Evolutionary conservation across 2,797 vertebrate genomes (phyloP).

Genomic region (Rhyacichthys aspro): DNA sequence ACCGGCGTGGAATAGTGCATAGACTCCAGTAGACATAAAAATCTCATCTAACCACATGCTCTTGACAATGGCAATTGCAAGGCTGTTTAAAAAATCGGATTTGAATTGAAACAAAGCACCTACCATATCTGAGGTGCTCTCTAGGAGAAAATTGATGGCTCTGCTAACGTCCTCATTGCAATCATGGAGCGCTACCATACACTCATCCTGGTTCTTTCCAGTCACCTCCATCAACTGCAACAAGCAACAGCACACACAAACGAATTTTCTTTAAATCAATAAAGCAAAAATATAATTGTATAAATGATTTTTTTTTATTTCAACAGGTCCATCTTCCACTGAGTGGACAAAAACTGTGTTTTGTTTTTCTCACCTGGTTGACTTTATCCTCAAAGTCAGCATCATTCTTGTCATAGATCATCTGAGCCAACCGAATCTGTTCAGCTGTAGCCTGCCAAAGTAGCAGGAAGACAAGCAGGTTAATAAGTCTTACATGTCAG

Average conservation of each 20-base stretch:
- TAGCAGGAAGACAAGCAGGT: constrained; percentile 1
- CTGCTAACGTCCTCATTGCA: constrained; percentile 96
- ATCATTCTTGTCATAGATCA: constrained; percentile 97
- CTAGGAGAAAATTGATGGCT: constrained; percentile 96
- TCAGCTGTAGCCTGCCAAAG: constrained; percentile 91
- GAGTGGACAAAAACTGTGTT: too few species aligned
- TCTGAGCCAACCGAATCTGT: constrained; percentile 96
- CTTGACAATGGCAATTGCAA: too few species aligned
- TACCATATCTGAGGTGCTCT: constrained; percentile 95
- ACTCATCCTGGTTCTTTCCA: constrained; percentile 96
- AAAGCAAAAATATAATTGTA: too few species aligned
- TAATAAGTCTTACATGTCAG: neutral
- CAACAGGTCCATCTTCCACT: too few species aligned
- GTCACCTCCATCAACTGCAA: constrained; percentile 96
- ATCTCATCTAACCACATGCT: too few species aligned
- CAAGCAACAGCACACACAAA: constrained; percentile 10
- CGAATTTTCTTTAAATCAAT: too few species aligned
- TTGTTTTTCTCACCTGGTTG: constrained; percentile 85
- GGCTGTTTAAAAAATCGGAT: neutral
- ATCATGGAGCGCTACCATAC: constrained; percentile 96
- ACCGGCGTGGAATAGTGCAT: too few species aligned
- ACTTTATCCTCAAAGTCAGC: constrained; percentile 96
- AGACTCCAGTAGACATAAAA: too few species aligned
- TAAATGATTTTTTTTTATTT: too few species aligned
- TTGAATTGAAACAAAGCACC: constrained; percentile 19